Evolutionary conservation across 64 coral and sea anemone species (phyloP), one percentile per base, ranked within the genome.

Genomic region (Pachyseris speciosa): DNA sequence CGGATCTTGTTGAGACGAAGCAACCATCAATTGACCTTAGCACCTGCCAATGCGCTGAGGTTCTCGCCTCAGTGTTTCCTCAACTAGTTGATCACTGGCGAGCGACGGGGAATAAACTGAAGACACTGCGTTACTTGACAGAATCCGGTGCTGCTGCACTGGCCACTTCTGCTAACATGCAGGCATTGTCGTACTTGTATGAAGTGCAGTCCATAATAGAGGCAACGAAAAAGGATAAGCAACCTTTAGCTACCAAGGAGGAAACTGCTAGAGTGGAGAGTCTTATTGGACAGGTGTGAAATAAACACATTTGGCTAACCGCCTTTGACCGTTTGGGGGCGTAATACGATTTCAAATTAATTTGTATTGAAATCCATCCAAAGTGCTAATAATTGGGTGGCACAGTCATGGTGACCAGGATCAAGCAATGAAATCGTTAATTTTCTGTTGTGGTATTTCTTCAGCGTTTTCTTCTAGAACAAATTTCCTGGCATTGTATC

Each of bases 61-160:
- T 99, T 36, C 67, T 99, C 1, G 94, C 97, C 1, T 99, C 97
- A 1, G 87, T 99, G 7, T 99, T 99, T 34, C 97, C 97, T 44
- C 97, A 99, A 61, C 94, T 99, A 48, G 97, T 99, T 9, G 77
- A 90, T 24, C 97, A 99, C 67, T 99, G 97, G 97, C 86, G 94
- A 57, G 90, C 97, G 22, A 86, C 94, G 4, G 94, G 94, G 20
- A 99, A 99, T 48, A 99, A 90, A 69, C 42, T 94, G 31, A 94
- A 94, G 72, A 94, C 93, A 12, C n/a, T 94, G 37, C 85, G 93
- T 9, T 99, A 99, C 19, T 33, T 99, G 26, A 95, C 90, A 2
- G 97, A 99, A 44, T 99, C 97, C 6, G 97, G 97, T 1, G 97
- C 97, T 13, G 97, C 97, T 8, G 93, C 97, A 37, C 36, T 99